Conservation (phyloP, 2,797 vertebrate genomes). For the Eulemur rubriventer region DNA sequence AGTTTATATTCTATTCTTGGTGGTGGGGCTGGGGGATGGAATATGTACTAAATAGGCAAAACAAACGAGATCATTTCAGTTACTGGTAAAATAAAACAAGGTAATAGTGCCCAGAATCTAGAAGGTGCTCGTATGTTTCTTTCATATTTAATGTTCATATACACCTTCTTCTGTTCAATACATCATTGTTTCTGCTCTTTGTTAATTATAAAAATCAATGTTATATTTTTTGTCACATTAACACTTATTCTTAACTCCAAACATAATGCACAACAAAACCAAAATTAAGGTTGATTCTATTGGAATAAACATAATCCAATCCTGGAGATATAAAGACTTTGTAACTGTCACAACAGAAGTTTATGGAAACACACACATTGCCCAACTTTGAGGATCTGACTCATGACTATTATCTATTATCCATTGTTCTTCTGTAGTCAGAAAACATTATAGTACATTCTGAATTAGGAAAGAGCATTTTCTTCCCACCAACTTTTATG, state of each 20-base stretch:
- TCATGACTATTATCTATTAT: background rate
- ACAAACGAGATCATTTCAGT: background rate
- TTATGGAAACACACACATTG: background rate
- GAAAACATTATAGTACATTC: background rate
- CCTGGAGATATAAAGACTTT: background rate
- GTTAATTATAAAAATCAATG: conserved; percentile 12
- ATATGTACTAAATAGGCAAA: background rate
- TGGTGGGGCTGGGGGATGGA: background rate
- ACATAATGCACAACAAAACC: conserved; percentile 33
- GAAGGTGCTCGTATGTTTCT: background rate
- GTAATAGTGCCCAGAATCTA: background rate
- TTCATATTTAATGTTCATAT: background rate
- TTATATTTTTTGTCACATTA: background rate
- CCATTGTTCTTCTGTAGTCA: background rate
- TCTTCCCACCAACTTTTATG: background rate
- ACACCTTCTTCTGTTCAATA: background rate
- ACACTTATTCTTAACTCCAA: conserved; percentile 34
- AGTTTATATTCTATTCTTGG: background rate
- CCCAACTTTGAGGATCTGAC: background rate
- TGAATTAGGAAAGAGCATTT: background rate
- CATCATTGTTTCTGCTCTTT: background rate
- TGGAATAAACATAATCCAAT: conserved; percentile 45
- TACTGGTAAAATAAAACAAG: background rate
- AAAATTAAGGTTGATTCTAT: conserved; percentile 45
- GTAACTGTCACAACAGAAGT: background rate